Conservation (phyloP, 2,888 invertebrate genomes). For the Dryobota labecula region DNA sequence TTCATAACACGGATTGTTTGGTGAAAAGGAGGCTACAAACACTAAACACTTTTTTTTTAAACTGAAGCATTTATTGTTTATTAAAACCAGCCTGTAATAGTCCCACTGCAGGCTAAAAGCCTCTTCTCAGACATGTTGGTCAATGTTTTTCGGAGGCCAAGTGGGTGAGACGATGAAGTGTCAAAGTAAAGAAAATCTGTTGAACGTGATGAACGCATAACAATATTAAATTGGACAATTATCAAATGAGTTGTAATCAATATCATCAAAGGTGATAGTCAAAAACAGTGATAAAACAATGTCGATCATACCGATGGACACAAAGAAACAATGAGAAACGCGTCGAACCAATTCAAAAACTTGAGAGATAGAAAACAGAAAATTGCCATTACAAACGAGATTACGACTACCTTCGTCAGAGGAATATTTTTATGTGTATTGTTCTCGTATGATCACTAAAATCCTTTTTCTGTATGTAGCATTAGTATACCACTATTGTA, state of each 20-base stretch:
- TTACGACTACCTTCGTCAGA: conserved; percentile 52
- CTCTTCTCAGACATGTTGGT: no score
- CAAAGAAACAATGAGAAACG: conserved; percentile 25
- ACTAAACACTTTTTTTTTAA: no score
- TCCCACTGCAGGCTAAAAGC: no score
- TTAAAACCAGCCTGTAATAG: no score
- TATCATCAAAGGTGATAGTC: not conserved
- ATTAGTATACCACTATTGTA: conserved; percentile 48
- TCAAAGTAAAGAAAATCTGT: not conserved
- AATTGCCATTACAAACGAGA: conserved; percentile 58
- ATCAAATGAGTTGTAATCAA: not conserved
- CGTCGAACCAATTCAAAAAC: conserved; percentile 41
- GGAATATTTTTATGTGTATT: conserved; percentile 43
- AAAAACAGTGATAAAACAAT: not conserved
- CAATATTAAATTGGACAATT: not conserved
- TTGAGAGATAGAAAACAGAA: conserved; percentile 49
- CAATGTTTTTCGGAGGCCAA: no score
- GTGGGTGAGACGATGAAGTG: not conserved
- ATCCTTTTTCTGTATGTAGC: conserved; percentile 45
- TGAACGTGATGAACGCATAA: no score
- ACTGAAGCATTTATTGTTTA: no score
- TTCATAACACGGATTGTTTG: no score
- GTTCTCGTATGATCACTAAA: conserved; percentile 51
- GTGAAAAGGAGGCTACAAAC: no score
- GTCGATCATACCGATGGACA: not conserved